phyloP scores from a whole-genome alignment of 2,113 vertebrate species.

The Cheirogaleus medius region DNA sequence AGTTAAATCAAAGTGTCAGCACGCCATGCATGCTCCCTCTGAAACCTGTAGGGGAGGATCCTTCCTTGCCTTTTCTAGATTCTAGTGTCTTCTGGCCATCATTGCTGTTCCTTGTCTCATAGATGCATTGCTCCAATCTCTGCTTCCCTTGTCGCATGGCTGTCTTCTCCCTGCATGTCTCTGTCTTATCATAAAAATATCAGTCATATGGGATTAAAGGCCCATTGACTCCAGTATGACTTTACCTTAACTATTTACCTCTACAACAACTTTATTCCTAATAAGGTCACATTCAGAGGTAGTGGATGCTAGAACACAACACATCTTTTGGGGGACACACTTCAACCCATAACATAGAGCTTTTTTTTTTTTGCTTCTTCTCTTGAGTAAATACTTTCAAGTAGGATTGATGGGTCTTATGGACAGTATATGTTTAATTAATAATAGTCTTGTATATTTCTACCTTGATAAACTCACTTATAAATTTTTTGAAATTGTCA shows the following conservation, averaged over 20 bases:
- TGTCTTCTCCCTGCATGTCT: neutral
- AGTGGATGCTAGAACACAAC: neutral
- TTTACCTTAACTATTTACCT: neutral
- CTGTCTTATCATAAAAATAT: neutral
- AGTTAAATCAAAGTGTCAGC: neutral
- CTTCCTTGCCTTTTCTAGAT: neutral
- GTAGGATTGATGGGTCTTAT: too few relatives aligned
- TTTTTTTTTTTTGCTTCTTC: too few relatives aligned
- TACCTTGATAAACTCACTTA: neutral
- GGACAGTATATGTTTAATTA: neutral
- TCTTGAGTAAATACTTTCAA: neutral
- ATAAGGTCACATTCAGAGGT: neutral
- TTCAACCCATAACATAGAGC: neutral
- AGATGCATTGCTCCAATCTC: neutral
- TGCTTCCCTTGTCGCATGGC: neutral
- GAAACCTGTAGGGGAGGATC: neutral
- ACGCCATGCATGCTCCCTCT: neutral
- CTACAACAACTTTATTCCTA: neutral
- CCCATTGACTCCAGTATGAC: neutral
- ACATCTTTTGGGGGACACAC: neutral
- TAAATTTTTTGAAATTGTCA: neutral
- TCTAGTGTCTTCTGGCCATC: too few relatives aligned
- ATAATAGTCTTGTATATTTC: neutral
- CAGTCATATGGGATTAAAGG: neutral
- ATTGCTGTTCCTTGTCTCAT: neutral